Base-by-base conservation (phyloP, 2,888 invertebrate genomes). In the Epinotia ramella region DNA sequence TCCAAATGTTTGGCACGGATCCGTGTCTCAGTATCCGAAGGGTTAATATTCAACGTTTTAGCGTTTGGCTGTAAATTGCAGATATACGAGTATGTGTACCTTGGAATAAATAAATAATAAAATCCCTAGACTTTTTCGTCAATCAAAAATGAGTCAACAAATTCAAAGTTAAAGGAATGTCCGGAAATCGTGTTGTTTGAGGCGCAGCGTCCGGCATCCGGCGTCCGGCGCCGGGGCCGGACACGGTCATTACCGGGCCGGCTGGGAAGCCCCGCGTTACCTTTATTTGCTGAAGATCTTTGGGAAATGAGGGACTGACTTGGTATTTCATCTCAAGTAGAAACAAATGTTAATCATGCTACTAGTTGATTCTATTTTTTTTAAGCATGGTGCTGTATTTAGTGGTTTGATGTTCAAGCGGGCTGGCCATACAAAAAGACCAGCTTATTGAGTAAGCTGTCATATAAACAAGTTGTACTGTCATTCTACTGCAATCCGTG, bases 151-250 rank as follows among this genome's bases (percentile, higher is more conserved):
- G 18, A 63, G 12, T 12, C 20, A 59, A 9, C 59, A 2, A 40
- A 59, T 59, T 44, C 7, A 68, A 59, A 57, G 57, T 57, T 9
- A 68, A 68, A 68, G 24, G 68, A 44, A 24, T 20, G 68, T 59
- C 59, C 68, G 68, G 68, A 68, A 68, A 57, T 11, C 16, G 20
- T 16, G n/a, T n/a, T 40, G 40, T 62, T 40, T 20, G 57, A 11
- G 57, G 20, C 20, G 20, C 57, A 18, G 20, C 20, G 20, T 57
- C 57, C 57, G 57, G 62, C 16, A 24, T 44, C 46, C 44, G 46
- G 20, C 20, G 46, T 13, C 56, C 13, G 66, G 6, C 53, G 56
- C 53, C 33, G 66, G 12, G 9, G 53, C 68, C 68, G 68, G 68
- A 68, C 24, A 20, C 44, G 68, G 40, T 44, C 68, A 24, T 68